These are phyloP conservation scores for Hyles euphorbiae DNA, from an alignment of 1,140 invertebrate genomes.

Conservation along the genomic window DNA sequence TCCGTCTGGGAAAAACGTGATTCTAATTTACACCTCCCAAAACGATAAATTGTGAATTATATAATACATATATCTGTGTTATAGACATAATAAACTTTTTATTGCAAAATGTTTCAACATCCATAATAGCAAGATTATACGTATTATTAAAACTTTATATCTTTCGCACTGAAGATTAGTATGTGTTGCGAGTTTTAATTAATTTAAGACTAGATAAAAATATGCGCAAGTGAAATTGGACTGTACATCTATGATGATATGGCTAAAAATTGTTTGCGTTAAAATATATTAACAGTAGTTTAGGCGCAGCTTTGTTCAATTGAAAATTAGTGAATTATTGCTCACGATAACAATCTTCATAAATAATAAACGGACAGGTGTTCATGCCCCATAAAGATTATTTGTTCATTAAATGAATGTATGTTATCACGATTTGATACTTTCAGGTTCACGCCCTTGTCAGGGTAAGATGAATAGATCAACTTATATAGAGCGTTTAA, in stretches of 20 bases:
- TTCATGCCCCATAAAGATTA: slow-evolving; percentile 9
- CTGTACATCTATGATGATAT: not conserved
- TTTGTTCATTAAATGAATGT: too few relatives aligned
- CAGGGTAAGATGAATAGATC: too few relatives aligned
- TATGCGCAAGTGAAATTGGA: not conserved
- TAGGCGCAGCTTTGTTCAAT: slow-evolving; percentile 31
- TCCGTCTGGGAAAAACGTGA: too few relatives aligned
- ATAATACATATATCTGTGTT: too few relatives aligned
- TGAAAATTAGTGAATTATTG: slow-evolving; percentile 74
- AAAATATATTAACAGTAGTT: not conserved
- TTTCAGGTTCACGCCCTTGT: too few relatives aligned
- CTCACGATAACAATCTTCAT: slow-evolving; percentile 69
- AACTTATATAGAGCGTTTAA: too few relatives aligned
- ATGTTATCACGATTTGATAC: too few relatives aligned
- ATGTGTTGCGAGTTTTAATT: too few relatives aligned
- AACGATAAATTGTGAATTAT: too few relatives aligned
- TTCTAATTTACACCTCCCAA: too few relatives aligned
- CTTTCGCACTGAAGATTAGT: too few relatives aligned
- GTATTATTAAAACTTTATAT: slow-evolving; percentile 3
- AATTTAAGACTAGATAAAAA: not conserved
- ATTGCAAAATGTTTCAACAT: slow-evolving; percentile 7
- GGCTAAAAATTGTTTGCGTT: not conserved
- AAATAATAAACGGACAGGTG: slow-evolving; percentile 54
- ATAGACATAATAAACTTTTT: too few relatives aligned
- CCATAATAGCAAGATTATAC: slow-evolving; percentile 12